Conservation (phyloP, 2,888 invertebrate species). For the Drosophila yooni region DNA sequence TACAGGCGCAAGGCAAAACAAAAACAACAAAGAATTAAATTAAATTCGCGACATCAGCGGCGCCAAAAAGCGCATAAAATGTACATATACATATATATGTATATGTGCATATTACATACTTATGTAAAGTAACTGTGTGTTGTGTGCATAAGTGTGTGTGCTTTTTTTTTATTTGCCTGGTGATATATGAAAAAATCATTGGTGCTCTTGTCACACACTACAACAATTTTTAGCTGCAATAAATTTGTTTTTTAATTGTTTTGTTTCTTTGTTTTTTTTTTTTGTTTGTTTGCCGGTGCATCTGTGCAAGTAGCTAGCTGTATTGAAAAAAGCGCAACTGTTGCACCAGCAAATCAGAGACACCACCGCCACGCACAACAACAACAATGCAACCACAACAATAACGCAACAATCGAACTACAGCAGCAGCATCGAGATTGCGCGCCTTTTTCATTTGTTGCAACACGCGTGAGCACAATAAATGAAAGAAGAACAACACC, state of each 20-base stretch:
- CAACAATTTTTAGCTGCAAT: conserved; percentile 11
- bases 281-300: conserved; percentile 29
- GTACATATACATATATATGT: conserved; percentile 35
- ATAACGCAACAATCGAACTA: conserved; percentile 1
- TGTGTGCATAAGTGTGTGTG: conserved; percentile 13
- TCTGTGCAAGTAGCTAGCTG: conserved; percentile 6
- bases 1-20: conserved; percentile 30
- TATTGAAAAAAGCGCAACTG: conserved; percentile 46
- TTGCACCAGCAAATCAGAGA: conserved; percentile 44
- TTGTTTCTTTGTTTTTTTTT: conserved; percentile 21
- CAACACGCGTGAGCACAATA: conserved; percentile 31
- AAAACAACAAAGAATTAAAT: conserved; percentile 42
- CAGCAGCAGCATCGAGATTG: conserved; percentile 25
- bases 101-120: conserved; percentile 13
- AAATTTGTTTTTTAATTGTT: conserved; percentile 17
- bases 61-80: conserved; percentile 54
- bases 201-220: conserved; percentile 16
- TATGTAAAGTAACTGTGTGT: conserved; percentile 17
- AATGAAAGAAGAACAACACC: conserved; percentile 12
- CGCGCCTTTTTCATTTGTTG: conserved; percentile 46
- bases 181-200: conserved; percentile 24
- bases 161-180: conserved; percentile 16
- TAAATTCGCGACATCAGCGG: conserved; percentile 57
- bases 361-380: conserved; percentile 1
- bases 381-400: conserved; percentile 2